Base-by-base conservation (phyloP, 2,888 invertebrate species). In the Stegophylla sp. region DNA sequence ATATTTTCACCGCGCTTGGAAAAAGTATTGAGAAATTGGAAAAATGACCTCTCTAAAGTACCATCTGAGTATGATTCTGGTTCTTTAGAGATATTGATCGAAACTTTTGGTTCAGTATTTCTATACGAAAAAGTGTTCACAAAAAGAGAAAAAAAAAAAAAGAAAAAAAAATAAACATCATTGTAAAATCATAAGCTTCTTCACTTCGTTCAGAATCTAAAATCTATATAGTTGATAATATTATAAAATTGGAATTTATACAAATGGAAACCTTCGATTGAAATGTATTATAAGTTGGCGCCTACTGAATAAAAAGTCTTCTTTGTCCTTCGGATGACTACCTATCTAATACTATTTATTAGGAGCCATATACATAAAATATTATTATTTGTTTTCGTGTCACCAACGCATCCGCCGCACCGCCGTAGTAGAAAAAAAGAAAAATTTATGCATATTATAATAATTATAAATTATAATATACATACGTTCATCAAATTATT, bases 311-410 rank as follows among this genome's bases (percentile, higher is more conserved):
- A 43, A 72, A 41, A 72, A 12, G 23, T 17, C 10, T 17, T 72
- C 56, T 9, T 41, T 56, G 72, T 56, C 72, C 72, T 72, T 72
- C 72, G 43, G 20, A 10, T 23, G 41, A 72, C 41, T 23, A 56
- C 20, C 59, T 20, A 17, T 72, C 20, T 9, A 3, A 9, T 48
- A 48, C 12, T 69, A n/a, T 28, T 17, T 67, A 51, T 17, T 51
- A 51, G 34, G 45, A 28, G 45, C 17, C 1, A 20, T 53, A 15
- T 53, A 71, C 10, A 17, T 48, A 67, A 17, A 48, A 4, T 51
- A 51, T 17, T 51, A 17, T 17, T 51, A 53, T n/a, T 72, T 72
- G 71, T 59, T 72, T 72, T 72, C 41, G 51, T 28, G 69, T 53
- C 69, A 34, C 9, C 51, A n/a, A 34, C n/a, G 45, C 51, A 69